Conservation (phyloP, 2,888 invertebrate species). For the Graphium colonna region DNA sequence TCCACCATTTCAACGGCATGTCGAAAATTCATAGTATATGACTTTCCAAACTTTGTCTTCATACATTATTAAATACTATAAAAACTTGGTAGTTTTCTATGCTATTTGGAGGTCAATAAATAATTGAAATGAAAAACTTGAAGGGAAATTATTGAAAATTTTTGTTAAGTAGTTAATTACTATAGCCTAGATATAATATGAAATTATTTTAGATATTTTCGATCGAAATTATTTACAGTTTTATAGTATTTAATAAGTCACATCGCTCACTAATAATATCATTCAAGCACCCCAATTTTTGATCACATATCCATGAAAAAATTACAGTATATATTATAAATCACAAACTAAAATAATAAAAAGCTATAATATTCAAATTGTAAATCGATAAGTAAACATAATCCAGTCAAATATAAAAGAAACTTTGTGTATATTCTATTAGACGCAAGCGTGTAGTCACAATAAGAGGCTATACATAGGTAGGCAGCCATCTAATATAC, state of each 20-base stretch:
- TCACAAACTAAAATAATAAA: conserved; percentile 21
- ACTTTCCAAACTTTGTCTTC: background rate
- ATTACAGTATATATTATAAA: conserved; percentile 9
- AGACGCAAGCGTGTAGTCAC: conserved; percentile 59
- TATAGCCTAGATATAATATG: background rate
- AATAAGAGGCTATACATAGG: conserved; percentile 39
- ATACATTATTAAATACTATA: conserved; percentile 17
- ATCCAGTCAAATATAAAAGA: conserved; percentile 15
- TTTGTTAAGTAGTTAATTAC: background rate
- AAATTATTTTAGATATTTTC: background rate
- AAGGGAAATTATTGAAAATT: no score
- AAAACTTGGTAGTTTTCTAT: background rate
- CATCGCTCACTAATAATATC: conserved; percentile 6
- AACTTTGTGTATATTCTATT: conserved; percentile 34
- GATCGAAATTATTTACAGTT: background rate
- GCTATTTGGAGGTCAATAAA: no score
- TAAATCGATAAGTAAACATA: conserved; percentile 21
- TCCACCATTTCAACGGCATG: no score
- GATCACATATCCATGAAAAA: conserved; percentile 3
- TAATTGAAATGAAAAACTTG: no score
- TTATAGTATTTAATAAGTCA: conserved; percentile 11
- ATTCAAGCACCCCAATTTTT: conserved; percentile 14
- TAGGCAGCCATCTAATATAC: no score
- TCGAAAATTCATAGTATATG: no score
- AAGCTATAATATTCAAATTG: conserved; percentile 22